A percentile compares a stretch with the other conserved stretches of the same genome.
Evolutionary conservation across 2,113 vertebrate genomes (phyloP).

Genomic region (Xiphophorus hellerii): DNA sequence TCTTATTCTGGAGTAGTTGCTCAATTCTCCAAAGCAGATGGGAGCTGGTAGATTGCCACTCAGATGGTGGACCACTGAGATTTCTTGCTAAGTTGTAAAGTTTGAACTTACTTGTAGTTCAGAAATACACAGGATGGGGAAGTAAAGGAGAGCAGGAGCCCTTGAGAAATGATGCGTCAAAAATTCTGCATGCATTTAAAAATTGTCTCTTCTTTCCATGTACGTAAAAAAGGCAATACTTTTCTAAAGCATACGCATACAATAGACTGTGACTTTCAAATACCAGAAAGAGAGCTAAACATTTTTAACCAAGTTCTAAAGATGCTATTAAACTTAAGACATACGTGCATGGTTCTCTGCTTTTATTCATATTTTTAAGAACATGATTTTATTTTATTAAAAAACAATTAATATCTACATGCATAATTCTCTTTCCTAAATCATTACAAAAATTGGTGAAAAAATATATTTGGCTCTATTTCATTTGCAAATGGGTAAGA

Average conservation of each 20-base stretch:
- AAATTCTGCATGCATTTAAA: conserved; percentile 7
- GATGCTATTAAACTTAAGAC: no score
- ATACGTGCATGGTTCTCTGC: no score
- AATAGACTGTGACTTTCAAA: neutral
- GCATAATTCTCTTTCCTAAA: neutral
- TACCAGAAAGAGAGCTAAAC: neutral
- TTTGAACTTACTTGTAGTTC: conserved; percentile 37
- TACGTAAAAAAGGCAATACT: neutral
- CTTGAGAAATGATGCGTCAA: conserved; percentile 1
- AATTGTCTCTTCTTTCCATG: neutral
- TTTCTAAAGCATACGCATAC: neutral
- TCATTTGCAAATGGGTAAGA: neutral
- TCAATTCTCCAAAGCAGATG: conserved; percentile 46
- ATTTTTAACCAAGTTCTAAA: neutral
- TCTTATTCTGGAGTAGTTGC: conserved; percentile 56
- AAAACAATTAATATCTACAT: neutral
- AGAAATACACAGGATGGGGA: conserved; percentile 32
- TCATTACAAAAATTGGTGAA: neutral
- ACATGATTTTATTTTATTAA: no score
- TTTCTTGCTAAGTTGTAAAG: conserved; percentile 25
- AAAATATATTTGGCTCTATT: neutral
- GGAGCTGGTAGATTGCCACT: conserved; percentile 30
- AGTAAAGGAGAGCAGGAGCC: conserved; percentile 28
- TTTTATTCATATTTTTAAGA: neutral
- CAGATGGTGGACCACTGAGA: conserved; percentile 41